Evolutionary conservation across 2,888 invertebrate genomes (phyloP).

Genomic region (Coleophora flavipennella): DNA sequence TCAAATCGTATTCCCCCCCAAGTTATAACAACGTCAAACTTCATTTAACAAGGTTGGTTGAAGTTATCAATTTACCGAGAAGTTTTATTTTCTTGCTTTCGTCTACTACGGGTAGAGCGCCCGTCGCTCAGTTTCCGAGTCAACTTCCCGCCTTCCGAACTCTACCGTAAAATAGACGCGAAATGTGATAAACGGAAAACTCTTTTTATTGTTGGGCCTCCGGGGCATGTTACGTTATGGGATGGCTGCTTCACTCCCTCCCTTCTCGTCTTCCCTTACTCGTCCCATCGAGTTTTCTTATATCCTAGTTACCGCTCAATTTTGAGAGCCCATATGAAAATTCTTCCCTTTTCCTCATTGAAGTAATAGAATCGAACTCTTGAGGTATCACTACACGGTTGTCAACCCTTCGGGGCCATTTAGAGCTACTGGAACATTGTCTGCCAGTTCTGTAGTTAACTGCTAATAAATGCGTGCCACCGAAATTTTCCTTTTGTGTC

Average conservation of each 20-base stretch:
- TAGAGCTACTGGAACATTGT: not conserved
- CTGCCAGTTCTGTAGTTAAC: slow-evolving; percentile 7
- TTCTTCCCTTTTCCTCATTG: slow-evolving; percentile 41
- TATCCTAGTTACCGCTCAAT: slow-evolving; percentile 65
- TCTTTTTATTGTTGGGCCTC: slow-evolving; percentile 64
- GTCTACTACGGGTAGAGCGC: slow-evolving; percentile 42
- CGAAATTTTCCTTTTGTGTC: slow-evolving; percentile 1
- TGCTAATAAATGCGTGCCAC: slow-evolving; percentile 2
- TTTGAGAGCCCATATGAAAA: slow-evolving; percentile 53
- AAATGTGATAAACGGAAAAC: slow-evolving; percentile 72
- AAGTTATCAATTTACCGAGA: slow-evolving; percentile 62
- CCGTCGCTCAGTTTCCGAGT: slow-evolving; percentile 50
- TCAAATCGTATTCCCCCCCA: slow-evolving; percentile 27
- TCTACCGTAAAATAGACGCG: slow-evolving; percentile 69
- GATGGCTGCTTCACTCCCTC: slow-evolving; percentile 45
- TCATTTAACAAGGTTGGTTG: slow-evolving; percentile 52
- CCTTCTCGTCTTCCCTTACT: slow-evolving; percentile 40
- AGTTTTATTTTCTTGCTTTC: slow-evolving; percentile 65
- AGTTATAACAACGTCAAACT: slow-evolving; percentile 45
- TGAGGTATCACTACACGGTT: slow-evolving; percentile 40
- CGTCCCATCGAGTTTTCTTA: slow-evolving; percentile 66
- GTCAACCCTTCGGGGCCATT: too few relatives aligned
- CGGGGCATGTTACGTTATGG: slow-evolving; percentile 59
- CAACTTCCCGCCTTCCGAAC: slow-evolving; percentile 53
- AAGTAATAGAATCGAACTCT: slow-evolving; percentile 40